phyloP scores from a whole-genome alignment of 2,888 invertebrate genomes.

The Euplagia quadripunctaria region DNA sequence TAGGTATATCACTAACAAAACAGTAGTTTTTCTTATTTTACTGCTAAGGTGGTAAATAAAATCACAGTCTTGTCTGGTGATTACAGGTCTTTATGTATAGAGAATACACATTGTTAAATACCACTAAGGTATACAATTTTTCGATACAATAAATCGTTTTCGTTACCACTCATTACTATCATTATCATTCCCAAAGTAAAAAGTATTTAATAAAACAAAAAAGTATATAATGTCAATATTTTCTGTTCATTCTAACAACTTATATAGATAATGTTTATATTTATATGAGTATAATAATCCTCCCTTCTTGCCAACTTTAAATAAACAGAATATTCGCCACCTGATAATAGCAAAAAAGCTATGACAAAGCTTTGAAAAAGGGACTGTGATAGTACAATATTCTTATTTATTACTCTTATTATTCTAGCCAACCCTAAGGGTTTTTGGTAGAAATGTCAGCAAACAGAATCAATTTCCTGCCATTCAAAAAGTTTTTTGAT shows the following conservation, averaged over 20 bases:
- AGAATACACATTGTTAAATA: no score
- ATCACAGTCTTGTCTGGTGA: background rate
- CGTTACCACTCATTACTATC: no score
- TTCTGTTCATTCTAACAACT: background rate
- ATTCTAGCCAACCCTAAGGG: constrained; percentile 29
- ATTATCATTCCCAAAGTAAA: no score
- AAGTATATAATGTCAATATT: background rate
- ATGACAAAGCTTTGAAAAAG: constrained; percentile 33
- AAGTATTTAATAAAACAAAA: background rate
- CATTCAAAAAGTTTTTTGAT: constrained; percentile 41
- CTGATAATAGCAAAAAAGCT: constrained; percentile 36
- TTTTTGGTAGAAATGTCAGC: constrained; percentile 39
- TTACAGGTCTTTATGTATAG: background rate
- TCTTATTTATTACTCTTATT: no score
- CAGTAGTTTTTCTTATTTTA: background rate
- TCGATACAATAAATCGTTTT: no score
- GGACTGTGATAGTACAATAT: constrained; percentile 43
- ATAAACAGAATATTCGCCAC: background rate
- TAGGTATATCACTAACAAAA: background rate
- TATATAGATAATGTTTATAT: no score
- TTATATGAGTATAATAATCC: no score
- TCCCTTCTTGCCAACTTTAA: background rate
- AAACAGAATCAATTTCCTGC: constrained; percentile 54
- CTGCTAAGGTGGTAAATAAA: background rate
- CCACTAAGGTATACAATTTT: no score